Evolutionary conservation across 2,888 invertebrate species (phyloP), one percentile per base, ranked within the genome.

Genomic region (Apotomis turbidana): DNA sequence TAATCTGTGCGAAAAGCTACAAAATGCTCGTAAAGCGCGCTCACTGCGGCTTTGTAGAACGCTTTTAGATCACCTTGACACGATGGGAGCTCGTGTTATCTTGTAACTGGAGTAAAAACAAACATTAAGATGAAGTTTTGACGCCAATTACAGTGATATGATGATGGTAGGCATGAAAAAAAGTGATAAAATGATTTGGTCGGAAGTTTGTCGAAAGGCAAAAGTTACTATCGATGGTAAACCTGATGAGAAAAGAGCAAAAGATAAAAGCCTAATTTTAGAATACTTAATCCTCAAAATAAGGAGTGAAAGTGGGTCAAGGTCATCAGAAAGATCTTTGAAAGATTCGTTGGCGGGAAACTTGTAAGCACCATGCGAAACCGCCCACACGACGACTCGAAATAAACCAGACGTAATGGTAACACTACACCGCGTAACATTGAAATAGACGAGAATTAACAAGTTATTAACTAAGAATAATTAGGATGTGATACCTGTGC

Each of bases 321-420:
- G 92, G 92, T 90, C 92, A 93, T 77, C 83, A 70, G 27, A 62
- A 67, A 74, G 61, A 75, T 77, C 79, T 76, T 75, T 79, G 75
- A 78, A 78, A 78, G 78, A 66, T 57, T 64, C 68, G 69, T 27
- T 36, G 36, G 63, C 68, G 68, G 68, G 68, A 68, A 74, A 71
- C 71, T 63, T 71, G 71, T 68, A 57, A 74, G 64, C 66, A 55
- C 67, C 62, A 71, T 68, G 68, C 79, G 81, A 77, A 80, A 78
- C 76, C 88, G 80, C 92, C 90, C 88, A 90, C 92, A 88, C 90
- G 78, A 82, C 76, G 76, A 70, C 87, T 87, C 82, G 82, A 90
- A 90, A 93, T 91, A 93, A 90, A 89, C 90, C 88, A 85, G 88
- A 89, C 90, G 89, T 85, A 83, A 79, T 83, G 86, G 92, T 90